Conservation (phyloP, 2,113 vertebrate species). For the Erythrolamprus reginae region DNA sequence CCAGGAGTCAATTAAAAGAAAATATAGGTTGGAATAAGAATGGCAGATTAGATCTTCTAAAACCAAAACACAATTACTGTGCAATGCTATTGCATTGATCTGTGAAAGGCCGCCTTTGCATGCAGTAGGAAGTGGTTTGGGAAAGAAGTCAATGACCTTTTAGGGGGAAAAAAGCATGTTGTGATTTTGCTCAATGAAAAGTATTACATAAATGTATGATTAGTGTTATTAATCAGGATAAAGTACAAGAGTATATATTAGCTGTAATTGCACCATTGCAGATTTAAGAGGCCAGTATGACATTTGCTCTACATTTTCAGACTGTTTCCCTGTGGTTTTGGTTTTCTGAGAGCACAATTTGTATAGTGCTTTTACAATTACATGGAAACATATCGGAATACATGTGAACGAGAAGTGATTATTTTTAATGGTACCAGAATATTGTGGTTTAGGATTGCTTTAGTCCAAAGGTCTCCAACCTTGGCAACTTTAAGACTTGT, state of each 20-base stretch:
- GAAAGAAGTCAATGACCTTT: conserved; percentile 1
- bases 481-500: no score
- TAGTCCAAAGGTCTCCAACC: no score
- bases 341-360: neutral
- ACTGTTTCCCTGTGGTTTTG: neutral
- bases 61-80: neutral
- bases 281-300: conserved; percentile 17
- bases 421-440: neutral
- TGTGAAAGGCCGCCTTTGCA: neutral
- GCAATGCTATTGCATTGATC: neutral
- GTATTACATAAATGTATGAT: conserved; percentile 17
- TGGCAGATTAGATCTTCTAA: conserved; percentile 17
- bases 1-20: neutral
- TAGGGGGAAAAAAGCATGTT: neutral
- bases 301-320: conserved; percentile 17
- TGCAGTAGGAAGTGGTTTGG: neutral
- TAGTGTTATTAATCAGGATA: conserved; percentile 1
- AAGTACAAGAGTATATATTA: neutral
- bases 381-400: neutral
- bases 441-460: neutral
- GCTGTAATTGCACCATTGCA: neutral
- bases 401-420: neutral
- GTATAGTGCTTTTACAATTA: conserved; percentile 3
- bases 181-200: conserved; percentile 2
- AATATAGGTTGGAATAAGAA: conserved; percentile 1